These are phyloP conservation scores for Toxotes lorentzi DNA, from an alignment of 2,797 vertebrate genomes.

Conservation along the genomic window DNA sequence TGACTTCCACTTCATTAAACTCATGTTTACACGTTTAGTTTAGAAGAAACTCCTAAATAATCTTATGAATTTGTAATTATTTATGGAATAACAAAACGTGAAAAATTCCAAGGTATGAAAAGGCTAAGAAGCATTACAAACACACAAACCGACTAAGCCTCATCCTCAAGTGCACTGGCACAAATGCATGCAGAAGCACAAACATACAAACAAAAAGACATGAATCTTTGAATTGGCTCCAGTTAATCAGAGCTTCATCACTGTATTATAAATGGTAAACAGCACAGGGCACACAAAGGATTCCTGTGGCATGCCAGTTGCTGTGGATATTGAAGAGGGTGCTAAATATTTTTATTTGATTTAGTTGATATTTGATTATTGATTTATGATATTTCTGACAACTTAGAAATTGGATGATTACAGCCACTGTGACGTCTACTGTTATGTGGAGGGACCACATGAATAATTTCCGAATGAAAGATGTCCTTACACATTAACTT, in stretches of 20 bases:
- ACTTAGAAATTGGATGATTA: background rate
- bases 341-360: background rate
- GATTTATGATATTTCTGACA: background rate
- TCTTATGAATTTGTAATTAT: background rate
- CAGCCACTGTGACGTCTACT: background rate
- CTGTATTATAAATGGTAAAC: background rate
- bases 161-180: background rate
- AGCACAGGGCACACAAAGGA: background rate
- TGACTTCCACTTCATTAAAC: background rate
- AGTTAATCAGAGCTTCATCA: too few relatives aligned
- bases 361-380: too few relatives aligned
- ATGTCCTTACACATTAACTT: background rate
- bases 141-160: background rate
- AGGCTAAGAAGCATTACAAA: background rate
- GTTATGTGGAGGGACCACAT: background rate
- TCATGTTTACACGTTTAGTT: background rate
- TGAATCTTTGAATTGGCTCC: too few relatives aligned
- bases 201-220: background rate
- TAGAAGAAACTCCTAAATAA: background rate
- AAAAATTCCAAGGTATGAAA: background rate
- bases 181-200: background rate
- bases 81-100: background rate
- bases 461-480: background rate
- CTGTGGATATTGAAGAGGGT: background rate
- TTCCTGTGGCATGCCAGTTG: background rate